Conservation (phyloP, 2,888 invertebrate genomes). For the Biston stratarius region DNA sequence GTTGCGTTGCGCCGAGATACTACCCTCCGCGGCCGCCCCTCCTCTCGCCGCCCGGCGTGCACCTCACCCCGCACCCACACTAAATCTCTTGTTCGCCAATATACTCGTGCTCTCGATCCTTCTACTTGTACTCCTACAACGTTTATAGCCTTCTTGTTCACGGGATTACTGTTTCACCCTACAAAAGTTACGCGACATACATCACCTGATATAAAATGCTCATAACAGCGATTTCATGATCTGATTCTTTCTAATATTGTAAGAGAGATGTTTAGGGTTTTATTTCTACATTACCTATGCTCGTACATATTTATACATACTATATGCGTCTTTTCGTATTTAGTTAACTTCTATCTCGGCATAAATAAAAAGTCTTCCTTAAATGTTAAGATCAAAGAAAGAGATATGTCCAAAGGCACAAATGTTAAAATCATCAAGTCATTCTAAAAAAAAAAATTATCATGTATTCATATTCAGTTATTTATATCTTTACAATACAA, state of each 20-base stretch:
- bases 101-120: slow-evolving; percentile 44
- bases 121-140: slow-evolving; percentile 28
- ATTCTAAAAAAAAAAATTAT: too few species aligned
- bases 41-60: slow-evolving; percentile 60
- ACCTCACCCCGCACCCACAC: slow-evolving; percentile 54
- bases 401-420: too few species aligned
- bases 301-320: too few species aligned
- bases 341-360: too few species aligned
- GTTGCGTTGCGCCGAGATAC: slow-evolving; percentile 59
- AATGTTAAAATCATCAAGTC: too few species aligned
- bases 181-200: background rate
- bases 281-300: too few species aligned
- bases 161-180: slow-evolving; percentile 5
- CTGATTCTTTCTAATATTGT: background rate
- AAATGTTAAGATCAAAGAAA: too few species aligned
- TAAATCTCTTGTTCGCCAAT: slow-evolving; percentile 49
- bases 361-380: too few species aligned
- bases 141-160: slow-evolving; percentile 10
- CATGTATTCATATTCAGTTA: too few species aligned
- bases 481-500: too few species aligned
- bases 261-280: too few species aligned
- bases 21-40: slow-evolving; percentile 57
- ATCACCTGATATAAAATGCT: background rate
- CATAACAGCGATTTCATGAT: background rate
- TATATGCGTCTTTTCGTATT: too few species aligned